Evolutionary conservation across 1,140 invertebrate species (phyloP), one percentile per base, ranked within the genome.

Genomic region (Apis dorsata): DNA sequence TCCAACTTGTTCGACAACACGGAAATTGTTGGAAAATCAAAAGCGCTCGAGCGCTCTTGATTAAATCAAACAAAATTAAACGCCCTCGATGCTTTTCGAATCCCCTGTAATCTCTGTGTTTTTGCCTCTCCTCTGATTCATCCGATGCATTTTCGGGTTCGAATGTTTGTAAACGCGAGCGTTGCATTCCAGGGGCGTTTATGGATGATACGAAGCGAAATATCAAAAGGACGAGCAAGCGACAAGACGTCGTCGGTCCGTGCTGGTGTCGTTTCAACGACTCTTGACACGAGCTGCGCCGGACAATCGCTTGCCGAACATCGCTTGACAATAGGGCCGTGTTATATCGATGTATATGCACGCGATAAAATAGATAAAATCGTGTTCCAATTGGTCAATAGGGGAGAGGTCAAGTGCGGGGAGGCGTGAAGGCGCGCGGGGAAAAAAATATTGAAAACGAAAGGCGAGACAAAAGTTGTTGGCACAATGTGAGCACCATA

Each of bases 401-500:
- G n/a, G 59, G 11, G 13, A 7, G 9, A 2, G 3, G 24, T 21
- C 15, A 53, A n/a, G 55, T 21, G 9, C 34, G 34, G 34, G 34
- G 34, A 21, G 10, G 19, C n/a, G 34, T 24, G 60, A 49, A 12
- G 10, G 1, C 2, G 28, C 28, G 4, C 0, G 60, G n/a, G 34
- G 5, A 4, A 44, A 9, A 59, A 53, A 70, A 34, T 44, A 75
- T 75, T 17, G 72, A 49, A 66, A 66, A 24, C n/a, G 71, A 63
- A 59, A n/a, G 55, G 28, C 66, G 57, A 77, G 66, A 84, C 77
- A 84, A 87, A 87, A 87, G 85, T 87, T 60, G 74, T 53, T 78
- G 82, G 82, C 85, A 84, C 44, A 75, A 84, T 77, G 86, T 63
- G 77, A 78, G 82, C 81, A 83, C 76, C 82, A 79, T 87, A 87